Evolutionary conservation across 1,140 invertebrate genomes (phyloP).

Genomic region (Calliphora vicina): DNA sequence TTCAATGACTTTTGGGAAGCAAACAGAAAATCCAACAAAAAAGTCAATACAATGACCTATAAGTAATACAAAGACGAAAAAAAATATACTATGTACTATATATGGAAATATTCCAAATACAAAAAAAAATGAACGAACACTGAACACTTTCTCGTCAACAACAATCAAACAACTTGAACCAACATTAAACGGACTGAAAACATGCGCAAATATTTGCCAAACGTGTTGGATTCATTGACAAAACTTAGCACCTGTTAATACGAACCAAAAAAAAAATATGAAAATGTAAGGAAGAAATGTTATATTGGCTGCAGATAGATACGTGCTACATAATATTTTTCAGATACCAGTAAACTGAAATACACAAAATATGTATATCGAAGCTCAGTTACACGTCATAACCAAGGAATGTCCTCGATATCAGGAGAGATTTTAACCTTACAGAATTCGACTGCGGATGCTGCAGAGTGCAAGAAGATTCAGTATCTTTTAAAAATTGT

Average conservation of each 20-base stretch:
- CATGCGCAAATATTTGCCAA: constrained; percentile 18
- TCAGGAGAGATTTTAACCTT: too few species aligned
- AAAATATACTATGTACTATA: neutral
- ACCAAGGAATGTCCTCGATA: too few species aligned
- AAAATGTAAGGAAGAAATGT: neutral
- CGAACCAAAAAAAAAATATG: neutral
- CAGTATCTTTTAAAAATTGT: too few species aligned
- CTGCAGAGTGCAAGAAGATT: too few species aligned
- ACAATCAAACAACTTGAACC: neutral
- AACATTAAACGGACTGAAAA: neutral
- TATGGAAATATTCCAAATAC: neutral
- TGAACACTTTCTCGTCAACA: constrained; percentile 13
- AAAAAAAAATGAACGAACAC: too few species aligned
- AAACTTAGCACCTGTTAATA: neutral
- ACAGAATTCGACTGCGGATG: too few species aligned
- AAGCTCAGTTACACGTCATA: too few species aligned
- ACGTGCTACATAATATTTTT: too few species aligned
- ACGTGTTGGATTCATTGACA: constrained; percentile 21
- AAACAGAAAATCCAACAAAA: neutral
- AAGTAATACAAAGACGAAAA: neutral
- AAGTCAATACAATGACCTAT: neutral
- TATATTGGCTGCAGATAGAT: too few species aligned
- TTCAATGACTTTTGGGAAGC: neutral
- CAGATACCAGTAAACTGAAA: too few species aligned
- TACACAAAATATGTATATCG: too few species aligned